Conservation (phyloP, 2,797 vertebrate genomes). For the Enteromius fasciolatus region DNA sequence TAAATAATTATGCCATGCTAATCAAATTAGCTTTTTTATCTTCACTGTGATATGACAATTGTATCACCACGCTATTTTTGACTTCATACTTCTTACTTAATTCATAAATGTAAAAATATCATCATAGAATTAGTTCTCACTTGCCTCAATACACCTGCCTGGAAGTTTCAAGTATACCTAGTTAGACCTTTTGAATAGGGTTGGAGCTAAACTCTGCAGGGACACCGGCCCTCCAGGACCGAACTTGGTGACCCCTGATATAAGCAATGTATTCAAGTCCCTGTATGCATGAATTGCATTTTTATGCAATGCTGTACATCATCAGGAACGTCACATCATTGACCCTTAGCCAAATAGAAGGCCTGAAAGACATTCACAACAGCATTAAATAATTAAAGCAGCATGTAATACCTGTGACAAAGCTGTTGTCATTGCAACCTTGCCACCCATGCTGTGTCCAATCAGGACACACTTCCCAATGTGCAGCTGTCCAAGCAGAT, state of each 20-base stretch:
- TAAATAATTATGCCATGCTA: not conserved
- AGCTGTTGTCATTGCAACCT: constrained; percentile 89
- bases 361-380: not conserved
- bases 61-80: not conserved
- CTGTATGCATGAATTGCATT: not conserved
- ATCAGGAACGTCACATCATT: not conserved
- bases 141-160: no score
- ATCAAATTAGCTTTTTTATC: not conserved
- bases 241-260: no score
- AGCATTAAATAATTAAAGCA: not conserved
- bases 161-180: no score
- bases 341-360: not conserved
- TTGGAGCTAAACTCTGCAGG: no score
- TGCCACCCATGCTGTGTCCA: constrained; percentile 98
- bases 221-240: no score
- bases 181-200: no score
- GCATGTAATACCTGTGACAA: constrained; percentile 80
- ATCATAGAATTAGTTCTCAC: no score
- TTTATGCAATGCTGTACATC: not conserved
- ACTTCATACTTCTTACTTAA: not conserved
- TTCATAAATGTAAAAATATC: not conserved
- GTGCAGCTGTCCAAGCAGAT: constrained; percentile 82
- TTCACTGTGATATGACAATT: not conserved
- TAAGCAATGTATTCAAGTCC: not conserved
- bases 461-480: constrained; percentile 87